Percentiles rank a stretch among this genome's conserved stretches.
phyloP scores from a whole-genome alignment of 2,113 vertebrate genomes.

The Camarhynchus parvulus region DNA sequence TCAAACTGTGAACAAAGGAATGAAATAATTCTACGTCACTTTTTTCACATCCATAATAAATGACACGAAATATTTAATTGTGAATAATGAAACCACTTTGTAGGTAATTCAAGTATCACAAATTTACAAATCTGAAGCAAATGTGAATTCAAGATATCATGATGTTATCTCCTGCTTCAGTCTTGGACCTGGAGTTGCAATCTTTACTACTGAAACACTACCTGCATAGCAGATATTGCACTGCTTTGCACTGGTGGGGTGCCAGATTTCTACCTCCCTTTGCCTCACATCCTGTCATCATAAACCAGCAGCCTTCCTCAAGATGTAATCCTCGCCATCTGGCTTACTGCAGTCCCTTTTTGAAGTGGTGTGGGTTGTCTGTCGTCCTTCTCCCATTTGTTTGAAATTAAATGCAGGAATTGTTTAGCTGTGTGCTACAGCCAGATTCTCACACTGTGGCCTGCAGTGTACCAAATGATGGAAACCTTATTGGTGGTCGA shows the following conservation, averaged over 20 bases:
- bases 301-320: neutral
- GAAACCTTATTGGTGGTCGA: neutral
- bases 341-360: conserved; percentile 7
- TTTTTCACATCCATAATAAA: neutral
- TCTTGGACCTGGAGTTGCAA: neutral
- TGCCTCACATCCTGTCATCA: neutral
- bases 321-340: neutral
- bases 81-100: neutral
- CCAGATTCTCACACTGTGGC: neutral
- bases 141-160: neutral
- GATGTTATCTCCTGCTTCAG: neutral
- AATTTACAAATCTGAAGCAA: neutral
- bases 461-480: neutral
- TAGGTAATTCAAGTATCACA: neutral
- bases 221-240: neutral
- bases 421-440: neutral
- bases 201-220: neutral
- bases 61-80: neutral
- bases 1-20: neutral
- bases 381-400: neutral
- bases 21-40: neutral
- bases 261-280: neutral
- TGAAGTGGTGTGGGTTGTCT: conserved; percentile 26
- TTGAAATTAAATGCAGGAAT: conserved; percentile 28
- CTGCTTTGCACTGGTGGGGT: neutral